Conservation (phyloP, 2,797 vertebrate genomes). For the Bovichtus diacanthus region DNA sequence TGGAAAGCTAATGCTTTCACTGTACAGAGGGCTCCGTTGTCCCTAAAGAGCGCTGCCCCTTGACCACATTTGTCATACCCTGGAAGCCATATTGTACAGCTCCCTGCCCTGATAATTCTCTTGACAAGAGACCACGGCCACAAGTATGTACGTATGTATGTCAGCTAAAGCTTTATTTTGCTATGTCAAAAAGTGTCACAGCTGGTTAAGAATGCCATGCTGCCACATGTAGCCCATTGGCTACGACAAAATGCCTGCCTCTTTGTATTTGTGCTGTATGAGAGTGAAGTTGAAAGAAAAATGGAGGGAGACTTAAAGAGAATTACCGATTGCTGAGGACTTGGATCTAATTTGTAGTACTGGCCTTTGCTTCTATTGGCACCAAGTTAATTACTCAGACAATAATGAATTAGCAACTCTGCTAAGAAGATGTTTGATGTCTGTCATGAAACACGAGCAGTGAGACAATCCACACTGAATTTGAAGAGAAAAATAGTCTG, state of each 20-base stretch:
- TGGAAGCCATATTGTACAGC: slow-evolving; percentile 64
- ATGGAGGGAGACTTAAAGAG: not conserved
- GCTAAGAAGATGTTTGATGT: not conserved
- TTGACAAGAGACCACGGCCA: slow-evolving; percentile 61
- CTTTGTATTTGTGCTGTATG: slow-evolving; percentile 37
- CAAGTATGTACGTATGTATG: slow-evolving; percentile 49
- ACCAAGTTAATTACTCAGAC: not conserved
- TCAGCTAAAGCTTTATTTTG: slow-evolving; percentile 72
- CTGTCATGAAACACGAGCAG: not conserved
- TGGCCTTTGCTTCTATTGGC: not conserved
- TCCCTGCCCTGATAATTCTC: slow-evolving; percentile 66
- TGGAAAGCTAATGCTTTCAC: slow-evolving; percentile 76
- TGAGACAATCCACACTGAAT: not conserved
- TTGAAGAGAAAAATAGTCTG: not conserved
- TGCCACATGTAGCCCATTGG: slow-evolving; percentile 50
- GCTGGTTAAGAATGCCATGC: slow-evolving; percentile 46
- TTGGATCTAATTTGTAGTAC: not conserved
- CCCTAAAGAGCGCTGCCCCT: slow-evolving; percentile 67
- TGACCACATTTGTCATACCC: slow-evolving; percentile 77
- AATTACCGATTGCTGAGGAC: not conserved
- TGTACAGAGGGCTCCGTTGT: slow-evolving; percentile 54
- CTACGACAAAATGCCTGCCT: slow-evolving; percentile 53
- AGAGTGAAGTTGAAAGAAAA: not conserved
- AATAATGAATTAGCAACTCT: not conserved
- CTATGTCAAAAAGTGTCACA: slow-evolving; percentile 67